Conservation (phyloP, 35 echinoderm and acorn worm species). For the Eucidaris tribuloides region DNA sequence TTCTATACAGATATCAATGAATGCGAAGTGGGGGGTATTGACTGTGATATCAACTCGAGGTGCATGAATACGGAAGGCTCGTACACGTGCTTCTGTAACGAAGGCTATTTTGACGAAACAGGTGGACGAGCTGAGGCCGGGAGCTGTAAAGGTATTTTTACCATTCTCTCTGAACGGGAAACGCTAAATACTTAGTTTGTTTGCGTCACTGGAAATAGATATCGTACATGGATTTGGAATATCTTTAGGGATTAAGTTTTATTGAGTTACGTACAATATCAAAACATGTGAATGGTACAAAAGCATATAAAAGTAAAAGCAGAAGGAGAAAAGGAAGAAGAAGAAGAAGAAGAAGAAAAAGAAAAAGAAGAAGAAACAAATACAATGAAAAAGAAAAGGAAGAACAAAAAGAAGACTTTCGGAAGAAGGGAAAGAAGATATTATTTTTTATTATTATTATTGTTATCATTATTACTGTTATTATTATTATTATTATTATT, state of each 20-base stretch:
- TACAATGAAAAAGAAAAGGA: too few species aligned
- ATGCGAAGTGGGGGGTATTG: conserved; percentile 21
- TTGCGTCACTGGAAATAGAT: background rate
- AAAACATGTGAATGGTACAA: background rate
- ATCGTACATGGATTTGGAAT: background rate
- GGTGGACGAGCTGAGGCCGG: background rate
- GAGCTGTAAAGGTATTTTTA: background rate
- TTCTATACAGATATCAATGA: conserved; percentile 66
- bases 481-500: too few species aligned
- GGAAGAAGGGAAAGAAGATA: too few species aligned
- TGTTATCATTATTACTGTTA: too few species aligned
- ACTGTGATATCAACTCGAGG: conserved; percentile 45
- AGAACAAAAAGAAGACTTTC: too few species aligned
- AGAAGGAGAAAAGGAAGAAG: too few species aligned
- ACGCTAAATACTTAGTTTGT: background rate
- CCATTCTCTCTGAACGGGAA: background rate
- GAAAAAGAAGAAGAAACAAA: too few species aligned
- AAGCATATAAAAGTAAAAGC: background rate
- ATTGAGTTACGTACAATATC: background rate
- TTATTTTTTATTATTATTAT: too few species aligned
- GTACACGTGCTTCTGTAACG: conserved; percentile 40
- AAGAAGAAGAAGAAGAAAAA: too few species aligned
- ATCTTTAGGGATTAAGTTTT: background rate
- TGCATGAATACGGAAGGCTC: conserved; percentile 65
- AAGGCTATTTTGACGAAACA: conserved; percentile 2